Conservation (phyloP, 2,797 vertebrate genomes). For the Gobio occitaniae region DNA sequence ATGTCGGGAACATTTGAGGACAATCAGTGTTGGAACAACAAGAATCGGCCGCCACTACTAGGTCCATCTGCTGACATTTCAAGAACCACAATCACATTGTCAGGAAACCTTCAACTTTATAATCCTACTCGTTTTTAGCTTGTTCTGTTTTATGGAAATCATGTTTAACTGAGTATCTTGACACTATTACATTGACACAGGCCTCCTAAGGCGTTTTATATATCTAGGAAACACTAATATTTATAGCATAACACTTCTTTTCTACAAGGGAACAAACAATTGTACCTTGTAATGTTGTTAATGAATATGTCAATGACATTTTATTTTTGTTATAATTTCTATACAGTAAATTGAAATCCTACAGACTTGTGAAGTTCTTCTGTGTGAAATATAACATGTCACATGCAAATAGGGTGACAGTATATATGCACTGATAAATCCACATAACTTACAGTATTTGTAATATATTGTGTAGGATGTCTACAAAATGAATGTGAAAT, state of each 20-base stretch:
- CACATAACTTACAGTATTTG: not conserved
- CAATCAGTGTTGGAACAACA: conserved; percentile 24
- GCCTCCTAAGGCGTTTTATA: not conserved
- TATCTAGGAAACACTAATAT: not conserved
- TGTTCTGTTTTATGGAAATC: conserved; percentile 4
- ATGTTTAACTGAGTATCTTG: not conserved
- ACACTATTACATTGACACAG: not conserved
- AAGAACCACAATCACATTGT: not conserved
- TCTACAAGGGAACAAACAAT: not conserved
- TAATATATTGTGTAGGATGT: not conserved
- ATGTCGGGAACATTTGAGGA: not conserved
- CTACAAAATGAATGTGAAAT: too few relatives aligned
- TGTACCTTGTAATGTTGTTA: not conserved
- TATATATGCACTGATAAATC: not conserved
- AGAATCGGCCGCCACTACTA: not conserved
- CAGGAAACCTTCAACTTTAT: not conserved
- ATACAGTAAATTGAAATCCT: not conserved
- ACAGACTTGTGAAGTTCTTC: conserved; percentile 3
- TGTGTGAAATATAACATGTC: conserved; percentile 23
- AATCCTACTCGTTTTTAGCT: not conserved
- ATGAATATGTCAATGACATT: not conserved
- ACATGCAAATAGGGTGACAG: not conserved
- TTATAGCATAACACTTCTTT: not conserved
- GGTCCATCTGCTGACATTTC: not conserved
- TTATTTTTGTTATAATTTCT: not conserved